Evolutionary conservation across 2,797 vertebrate genomes (phyloP), one percentile per base, ranked within the genome.

Genomic region (Tympanoctomys barrerae): DNA sequence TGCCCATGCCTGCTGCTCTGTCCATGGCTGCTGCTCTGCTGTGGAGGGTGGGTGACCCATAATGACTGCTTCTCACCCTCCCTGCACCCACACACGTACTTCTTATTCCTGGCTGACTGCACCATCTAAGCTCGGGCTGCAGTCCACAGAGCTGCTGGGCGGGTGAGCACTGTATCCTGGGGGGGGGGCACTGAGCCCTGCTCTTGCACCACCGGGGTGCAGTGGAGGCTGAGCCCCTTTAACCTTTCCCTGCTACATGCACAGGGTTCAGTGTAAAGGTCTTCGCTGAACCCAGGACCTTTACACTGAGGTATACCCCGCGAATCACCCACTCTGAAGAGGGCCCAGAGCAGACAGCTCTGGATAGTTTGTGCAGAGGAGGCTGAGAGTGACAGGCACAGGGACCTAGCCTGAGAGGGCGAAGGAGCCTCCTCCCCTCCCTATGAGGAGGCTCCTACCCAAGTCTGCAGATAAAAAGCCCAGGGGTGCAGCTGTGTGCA

Each of bases 401-500:
- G 36, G 21, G 70, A 11, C 36, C 9, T 5, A 24, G 21, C 4
- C 36, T 10, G 22, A 24, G 66, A n/a, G 16, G 10, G 36, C 3
- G 1, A 39, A 39, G 36, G 70, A 12, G 36, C 42, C 24, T 71
- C 71, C 24, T 49, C 24, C 68, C n/a, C 14, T 46, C 71, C 42
- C 73, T 28, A 7, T 8, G 8, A 33, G 46, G 46, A 49, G 42
- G 5, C 42, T 36, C 42, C 73, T 77, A 24, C 26, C 42, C 26
- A 24, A 16, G 42, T 42, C 31, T 8, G 6, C 73, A 75, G 42
- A 13, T 36, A 28, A 28, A 16, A 14, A 16, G 22, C 24, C 24
- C 71, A 6, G 7, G 0, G 28, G 33, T 39, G 8, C 36, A 9
- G 4, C 0, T 19, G 13, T 18, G 7, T 28, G 1, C 2, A 9